Evolutionary conservation across 2,113 vertebrate species (phyloP).

Genomic region (Orientallactaga bullata): DNA sequence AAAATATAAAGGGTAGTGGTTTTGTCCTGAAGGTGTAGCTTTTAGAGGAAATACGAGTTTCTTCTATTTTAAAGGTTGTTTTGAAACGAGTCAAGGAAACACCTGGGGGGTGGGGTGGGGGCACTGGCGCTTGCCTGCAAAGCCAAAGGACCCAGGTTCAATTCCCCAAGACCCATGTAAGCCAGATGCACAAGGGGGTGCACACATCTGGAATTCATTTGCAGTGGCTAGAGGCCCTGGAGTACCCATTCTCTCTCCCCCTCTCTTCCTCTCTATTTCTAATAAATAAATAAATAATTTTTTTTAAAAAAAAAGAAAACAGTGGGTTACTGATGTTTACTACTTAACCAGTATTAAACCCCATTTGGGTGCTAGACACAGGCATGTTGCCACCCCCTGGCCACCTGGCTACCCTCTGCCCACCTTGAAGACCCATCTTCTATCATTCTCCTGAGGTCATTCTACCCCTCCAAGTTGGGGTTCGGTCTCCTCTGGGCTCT

Average conservation of each 20-base stretch:
- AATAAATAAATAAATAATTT: too few species aligned
- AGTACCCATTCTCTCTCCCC: too few species aligned
- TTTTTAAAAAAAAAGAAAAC: too few species aligned
- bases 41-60: not conserved
- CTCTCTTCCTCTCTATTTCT: too few species aligned
- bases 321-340: rapidly evolving
- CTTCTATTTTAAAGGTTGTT: not conserved
- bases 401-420: not conserved
- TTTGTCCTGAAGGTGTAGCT: not conserved
- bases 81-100: not conserved
- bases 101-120: too few species aligned
- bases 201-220: too few species aligned
- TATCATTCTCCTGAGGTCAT: rapidly evolving
- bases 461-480: not conserved
- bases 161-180: too few species aligned
- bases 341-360: rapidly evolving
- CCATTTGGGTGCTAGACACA: rapidly evolving
- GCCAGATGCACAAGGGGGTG: too few species aligned
- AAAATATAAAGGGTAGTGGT: rapidly evolving
- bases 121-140: too few species aligned
- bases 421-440: not conserved
- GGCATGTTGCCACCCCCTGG: not conserved
- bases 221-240: too few species aligned
- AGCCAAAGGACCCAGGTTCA: too few species aligned
- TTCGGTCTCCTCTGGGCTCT: not conserved